Conservation (phyloP, 1,140 invertebrate genomes). For the Drosophila lacteicornis region DNA sequence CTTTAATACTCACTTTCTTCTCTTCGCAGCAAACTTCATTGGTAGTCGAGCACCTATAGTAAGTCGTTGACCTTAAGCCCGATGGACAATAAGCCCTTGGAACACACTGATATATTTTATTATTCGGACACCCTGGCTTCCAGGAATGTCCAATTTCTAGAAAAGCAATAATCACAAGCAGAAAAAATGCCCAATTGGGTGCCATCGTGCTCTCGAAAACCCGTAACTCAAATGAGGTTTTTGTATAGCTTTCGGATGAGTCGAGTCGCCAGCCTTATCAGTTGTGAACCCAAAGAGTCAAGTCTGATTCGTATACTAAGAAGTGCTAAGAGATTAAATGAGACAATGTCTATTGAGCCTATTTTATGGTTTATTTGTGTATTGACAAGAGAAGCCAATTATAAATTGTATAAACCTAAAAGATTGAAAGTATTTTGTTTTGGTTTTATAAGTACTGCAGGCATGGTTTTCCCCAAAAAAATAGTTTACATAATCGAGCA, state of each 20-base stretch:
- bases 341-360: no score
- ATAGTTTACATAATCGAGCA: no score
- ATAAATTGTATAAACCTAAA: no score
- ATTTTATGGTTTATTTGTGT: no score
- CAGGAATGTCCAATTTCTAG: neutral
- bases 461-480: no score
- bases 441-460: no score
- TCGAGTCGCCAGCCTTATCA: conserved; percentile 4
- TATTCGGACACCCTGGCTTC: neutral
- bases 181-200: neutral
- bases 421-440: no score
- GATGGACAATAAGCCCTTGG: neutral
- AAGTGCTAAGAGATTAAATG: neutral
- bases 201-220: neutral
- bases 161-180: neutral
- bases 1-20: neutral
- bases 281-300: neutral
- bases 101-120: conserved; percentile 15
- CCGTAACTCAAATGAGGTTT: neutral
- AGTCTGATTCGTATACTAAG: no score
- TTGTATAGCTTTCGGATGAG: neutral
- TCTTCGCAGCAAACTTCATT: conserved; percentile 1
- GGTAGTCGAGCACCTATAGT: neutral
- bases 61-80: neutral
- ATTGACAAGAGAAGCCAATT: no score